Evolutionary conservation across 2,888 invertebrate species (phyloP).

Genomic region (Mantis religiosa): DNA sequence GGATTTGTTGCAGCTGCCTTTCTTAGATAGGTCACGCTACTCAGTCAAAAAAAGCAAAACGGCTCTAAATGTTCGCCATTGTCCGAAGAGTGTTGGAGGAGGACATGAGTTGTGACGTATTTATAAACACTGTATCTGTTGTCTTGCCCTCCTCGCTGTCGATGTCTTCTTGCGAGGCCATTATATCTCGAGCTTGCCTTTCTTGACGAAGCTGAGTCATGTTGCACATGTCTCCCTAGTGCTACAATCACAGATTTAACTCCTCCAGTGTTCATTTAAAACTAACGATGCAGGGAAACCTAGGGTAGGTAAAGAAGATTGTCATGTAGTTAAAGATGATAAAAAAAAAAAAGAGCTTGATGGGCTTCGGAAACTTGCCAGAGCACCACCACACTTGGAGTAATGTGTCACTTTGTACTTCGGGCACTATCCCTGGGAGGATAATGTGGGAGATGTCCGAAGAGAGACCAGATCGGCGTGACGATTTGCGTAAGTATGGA

Average conservation of each 20-base stretch:
- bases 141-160: background rate
- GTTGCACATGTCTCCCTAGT: background rate
- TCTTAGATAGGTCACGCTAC: background rate
- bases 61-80: background rate
- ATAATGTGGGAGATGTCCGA: too few species aligned
- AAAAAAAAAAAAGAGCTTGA: too few species aligned
- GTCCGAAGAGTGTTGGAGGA: background rate
- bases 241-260: background rate
- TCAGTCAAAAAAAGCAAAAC: background rate
- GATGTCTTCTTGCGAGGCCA: background rate
- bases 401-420: too few species aligned
- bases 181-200: conserved; percentile 1
- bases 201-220: background rate
- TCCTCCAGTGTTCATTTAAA: background rate
- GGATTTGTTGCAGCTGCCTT: background rate
- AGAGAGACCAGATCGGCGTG: too few species aligned
- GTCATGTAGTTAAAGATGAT: too few species aligned
- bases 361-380: too few species aligned
- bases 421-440: too few species aligned
- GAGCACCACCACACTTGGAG: too few species aligned
- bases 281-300: background rate
- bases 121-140: background rate
- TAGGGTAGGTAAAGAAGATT: too few species aligned
- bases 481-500: too few species aligned
- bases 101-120: background rate